A percentile compares a stretch with the other conserved stretches of the same genome.
These are phyloP conservation scores for Siniperca undulata DNA, from an alignment of 2,797 vertebrate genomes.

Conservation along the genomic window DNA sequence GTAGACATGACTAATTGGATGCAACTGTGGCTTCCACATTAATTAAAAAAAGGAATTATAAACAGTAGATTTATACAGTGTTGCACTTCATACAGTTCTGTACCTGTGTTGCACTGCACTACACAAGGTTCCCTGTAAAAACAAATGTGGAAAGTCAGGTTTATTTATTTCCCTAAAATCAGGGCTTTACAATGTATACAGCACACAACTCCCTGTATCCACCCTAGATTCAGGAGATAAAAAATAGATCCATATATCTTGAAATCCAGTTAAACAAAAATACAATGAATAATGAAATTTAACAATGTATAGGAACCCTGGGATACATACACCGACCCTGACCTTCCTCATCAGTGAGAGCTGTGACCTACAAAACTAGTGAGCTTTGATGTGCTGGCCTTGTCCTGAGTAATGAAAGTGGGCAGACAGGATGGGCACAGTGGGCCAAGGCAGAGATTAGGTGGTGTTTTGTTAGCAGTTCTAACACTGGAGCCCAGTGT, in stretches of 20 bases:
- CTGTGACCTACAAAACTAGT: slow-evolving; percentile 71
- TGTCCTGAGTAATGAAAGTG: slow-evolving; percentile 75
- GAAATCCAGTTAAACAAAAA: neutral
- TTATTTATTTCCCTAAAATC: neutral
- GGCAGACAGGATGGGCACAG: slow-evolving; percentile 67
- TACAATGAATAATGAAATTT: neutral
- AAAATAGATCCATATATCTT: neutral
- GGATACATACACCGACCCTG: slow-evolving; percentile 19
- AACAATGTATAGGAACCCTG: slow-evolving; percentile 25
- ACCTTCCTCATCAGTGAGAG: slow-evolving; percentile 46
- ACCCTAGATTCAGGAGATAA: no score
- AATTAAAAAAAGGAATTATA: neutral
- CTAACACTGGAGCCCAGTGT: slow-evolving; percentile 70
- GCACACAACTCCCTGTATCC: neutral
- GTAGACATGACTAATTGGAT: slow-evolving; percentile 56
- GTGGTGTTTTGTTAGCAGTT: slow-evolving; percentile 72
- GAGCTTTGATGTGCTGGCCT: slow-evolving; percentile 79
- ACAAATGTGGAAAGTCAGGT: neutral
- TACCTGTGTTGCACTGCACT: neutral
- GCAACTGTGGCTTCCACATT: slow-evolving; percentile 28
- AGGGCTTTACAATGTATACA: neutral
- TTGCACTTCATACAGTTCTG: neutral
- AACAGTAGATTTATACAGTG: neutral
- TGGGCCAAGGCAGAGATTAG: slow-evolving; percentile 77
- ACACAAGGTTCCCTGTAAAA: neutral